Evolutionary conservation across 23 tunicate species (phyloP).

Genomic region (Oikopleura dioica): DNA sequence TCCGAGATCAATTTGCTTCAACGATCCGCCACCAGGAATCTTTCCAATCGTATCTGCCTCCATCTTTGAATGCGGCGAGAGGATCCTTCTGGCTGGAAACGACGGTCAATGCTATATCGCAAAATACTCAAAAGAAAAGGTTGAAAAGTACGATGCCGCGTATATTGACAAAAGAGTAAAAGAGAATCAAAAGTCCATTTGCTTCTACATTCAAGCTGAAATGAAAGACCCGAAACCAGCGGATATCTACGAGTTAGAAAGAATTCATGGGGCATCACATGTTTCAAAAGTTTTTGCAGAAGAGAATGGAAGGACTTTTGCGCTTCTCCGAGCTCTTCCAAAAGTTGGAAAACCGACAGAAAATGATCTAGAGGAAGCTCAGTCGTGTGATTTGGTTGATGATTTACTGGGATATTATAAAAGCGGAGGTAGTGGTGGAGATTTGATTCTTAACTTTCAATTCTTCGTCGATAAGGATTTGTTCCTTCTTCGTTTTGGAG

Average conservation of each 20-base stretch:
- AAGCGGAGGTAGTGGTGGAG: neutral
- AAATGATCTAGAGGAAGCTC: neutral
- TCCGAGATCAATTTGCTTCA: neutral
- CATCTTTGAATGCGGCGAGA: neutral
- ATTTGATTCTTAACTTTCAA: neutral
- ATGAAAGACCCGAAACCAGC: neutral
- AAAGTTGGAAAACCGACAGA: neutral
- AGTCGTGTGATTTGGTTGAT: neutral
- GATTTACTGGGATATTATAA: neutral
- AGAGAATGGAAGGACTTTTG: constrained; percentile 6
- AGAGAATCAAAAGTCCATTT: neutral
- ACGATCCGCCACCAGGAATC: neutral
- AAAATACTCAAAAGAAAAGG: neutral
- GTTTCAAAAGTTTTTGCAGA: neutral
- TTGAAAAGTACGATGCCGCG: neutral
- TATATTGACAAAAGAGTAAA: constrained; percentile 5
- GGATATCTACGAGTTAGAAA: neutral
- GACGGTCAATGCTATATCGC: neutral
- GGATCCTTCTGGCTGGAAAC: neutral
- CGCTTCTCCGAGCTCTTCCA: neutral
- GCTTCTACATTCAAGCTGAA: neutral
- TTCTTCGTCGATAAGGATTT: neutral
- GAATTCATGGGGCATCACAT: neutral
- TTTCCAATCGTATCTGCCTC: neutral
- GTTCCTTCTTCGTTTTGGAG: neutral